Conservation (phyloP, 2,888 invertebrate genomes). For the Chrysolina oricalcia region DNA sequence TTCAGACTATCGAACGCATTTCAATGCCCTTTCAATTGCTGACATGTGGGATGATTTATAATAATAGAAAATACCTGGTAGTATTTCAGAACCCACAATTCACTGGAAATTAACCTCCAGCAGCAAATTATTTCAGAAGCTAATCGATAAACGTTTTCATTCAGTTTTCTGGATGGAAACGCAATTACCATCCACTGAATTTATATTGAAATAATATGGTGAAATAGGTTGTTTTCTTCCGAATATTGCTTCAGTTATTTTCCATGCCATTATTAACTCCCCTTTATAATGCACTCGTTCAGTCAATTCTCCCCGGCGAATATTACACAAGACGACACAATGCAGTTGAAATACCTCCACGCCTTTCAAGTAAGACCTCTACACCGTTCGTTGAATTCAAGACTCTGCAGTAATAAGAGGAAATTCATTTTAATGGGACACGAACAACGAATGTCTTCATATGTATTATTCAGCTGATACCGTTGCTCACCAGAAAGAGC, state of each 20-base stretch:
- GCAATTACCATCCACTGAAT: neutral
- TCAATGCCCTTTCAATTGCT: too few relatives aligned
- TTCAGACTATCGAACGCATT: too few relatives aligned
- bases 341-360: neutral
- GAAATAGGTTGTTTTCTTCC: neutral
- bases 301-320: neutral
- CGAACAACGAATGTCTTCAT: neutral
- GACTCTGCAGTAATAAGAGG: neutral
- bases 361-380: neutral
- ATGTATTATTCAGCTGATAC: neutral
- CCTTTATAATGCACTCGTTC: neutral
- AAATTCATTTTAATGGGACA: neutral
- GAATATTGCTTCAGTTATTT: neutral
- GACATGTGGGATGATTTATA: too few relatives aligned
- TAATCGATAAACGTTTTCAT: neutral
- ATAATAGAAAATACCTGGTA: too few relatives aligned
- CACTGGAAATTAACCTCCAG: too few relatives aligned
- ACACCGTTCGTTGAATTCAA: neutral
- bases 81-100: too few relatives aligned
- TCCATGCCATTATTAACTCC: neutral
- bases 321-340: neutral
- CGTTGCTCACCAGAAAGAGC: too few relatives aligned
- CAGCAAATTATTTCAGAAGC: neutral
- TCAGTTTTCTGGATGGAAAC: neutral
- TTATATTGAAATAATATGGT: constrained; percentile 12